A percentile compares a stretch with the other conserved stretches of the same genome.
Evolutionary conservation across 2,113 vertebrate genomes (phyloP).

Genomic region (Neogobius melanostomus): DNA sequence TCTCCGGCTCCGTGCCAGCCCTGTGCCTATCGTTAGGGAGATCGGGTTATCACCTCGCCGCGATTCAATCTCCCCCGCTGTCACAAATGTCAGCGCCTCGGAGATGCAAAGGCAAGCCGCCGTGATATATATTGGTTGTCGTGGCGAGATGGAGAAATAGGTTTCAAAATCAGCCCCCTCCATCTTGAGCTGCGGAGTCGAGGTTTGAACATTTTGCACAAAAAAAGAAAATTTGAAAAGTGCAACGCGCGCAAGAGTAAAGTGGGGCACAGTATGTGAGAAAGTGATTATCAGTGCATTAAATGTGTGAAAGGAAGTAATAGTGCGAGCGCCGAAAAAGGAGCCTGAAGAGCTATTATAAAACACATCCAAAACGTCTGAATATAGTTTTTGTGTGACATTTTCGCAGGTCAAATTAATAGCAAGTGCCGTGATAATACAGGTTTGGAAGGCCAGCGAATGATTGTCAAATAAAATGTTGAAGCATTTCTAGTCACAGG

Average conservation of each 20-base stretch:
- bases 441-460: no score
- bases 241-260: slow-evolving; percentile 38
- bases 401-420: no score
- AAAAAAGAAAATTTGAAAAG: slow-evolving; percentile 31
- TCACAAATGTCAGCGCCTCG: slow-evolving; percentile 60
- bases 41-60: slow-evolving; percentile 56
- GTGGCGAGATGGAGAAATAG: slow-evolving; percentile 56
- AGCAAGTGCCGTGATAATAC: no score
- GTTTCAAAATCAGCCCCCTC: slow-evolving; percentile 54
- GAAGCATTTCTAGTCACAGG: background rate
- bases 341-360: slow-evolving; percentile 6
- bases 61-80: slow-evolving; percentile 57
- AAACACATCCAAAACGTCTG: no score
- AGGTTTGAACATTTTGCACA: slow-evolving; percentile 24
- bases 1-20: slow-evolving; percentile 39
- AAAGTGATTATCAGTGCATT: slow-evolving; percentile 53
- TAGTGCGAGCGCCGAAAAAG: slow-evolving; percentile 35
- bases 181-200: slow-evolving; percentile 35
- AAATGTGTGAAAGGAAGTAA: slow-evolving; percentile 42
- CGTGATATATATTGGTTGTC: slow-evolving; percentile 56
- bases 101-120: slow-evolving; percentile 34
- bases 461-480: background rate
- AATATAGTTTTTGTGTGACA: no score
- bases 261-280: slow-evolving; percentile 56
- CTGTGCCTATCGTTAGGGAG: slow-evolving; percentile 53